These are phyloP conservation scores for Laticauda colubrina DNA, from an alignment of 2,113 vertebrate genomes.

Conservation along the genomic window DNA sequence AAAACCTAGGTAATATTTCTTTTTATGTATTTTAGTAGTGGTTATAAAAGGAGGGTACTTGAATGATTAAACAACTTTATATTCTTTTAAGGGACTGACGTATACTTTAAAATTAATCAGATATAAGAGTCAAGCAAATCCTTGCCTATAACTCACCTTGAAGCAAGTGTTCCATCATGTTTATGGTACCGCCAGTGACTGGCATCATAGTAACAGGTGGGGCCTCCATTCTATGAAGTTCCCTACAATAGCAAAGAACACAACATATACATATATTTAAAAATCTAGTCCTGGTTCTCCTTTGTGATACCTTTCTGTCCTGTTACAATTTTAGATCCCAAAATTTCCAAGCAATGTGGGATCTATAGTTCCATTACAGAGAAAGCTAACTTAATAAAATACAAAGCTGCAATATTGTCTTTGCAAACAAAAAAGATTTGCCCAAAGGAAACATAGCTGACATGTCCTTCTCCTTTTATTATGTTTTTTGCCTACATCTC, in stretches of 20 bases:
- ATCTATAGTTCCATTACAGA: not conserved
- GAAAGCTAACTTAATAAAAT: not conserved
- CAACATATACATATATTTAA: not conserved
- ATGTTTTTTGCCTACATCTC: not conserved
- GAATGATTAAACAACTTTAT: not conserved
- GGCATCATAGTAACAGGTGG: conserved; percentile 92
- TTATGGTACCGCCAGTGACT: conserved; percentile 88
- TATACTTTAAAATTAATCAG: not conserved
- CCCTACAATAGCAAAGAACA: not conserved
- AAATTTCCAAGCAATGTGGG: not conserved
- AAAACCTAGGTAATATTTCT: not conserved
- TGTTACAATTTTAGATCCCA: not conserved
- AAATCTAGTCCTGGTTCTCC: not conserved
- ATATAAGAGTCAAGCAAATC: not conserved
- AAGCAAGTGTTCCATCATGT: conserved; percentile 95
- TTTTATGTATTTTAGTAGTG: not conserved
- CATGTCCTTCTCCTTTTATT: not conserved
- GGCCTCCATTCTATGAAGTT: conserved; percentile 79
- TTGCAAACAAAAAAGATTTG: not conserved
- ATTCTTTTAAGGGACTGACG: not conserved
- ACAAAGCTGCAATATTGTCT: not conserved
- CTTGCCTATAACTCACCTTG: conserved; percentile 76
- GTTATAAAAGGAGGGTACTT: not conserved
- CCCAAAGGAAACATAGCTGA: not conserved
- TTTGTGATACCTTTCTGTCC: not conserved